Conservation (phyloP, 2,888 invertebrate species). For the Salpingus planirostris region DNA sequence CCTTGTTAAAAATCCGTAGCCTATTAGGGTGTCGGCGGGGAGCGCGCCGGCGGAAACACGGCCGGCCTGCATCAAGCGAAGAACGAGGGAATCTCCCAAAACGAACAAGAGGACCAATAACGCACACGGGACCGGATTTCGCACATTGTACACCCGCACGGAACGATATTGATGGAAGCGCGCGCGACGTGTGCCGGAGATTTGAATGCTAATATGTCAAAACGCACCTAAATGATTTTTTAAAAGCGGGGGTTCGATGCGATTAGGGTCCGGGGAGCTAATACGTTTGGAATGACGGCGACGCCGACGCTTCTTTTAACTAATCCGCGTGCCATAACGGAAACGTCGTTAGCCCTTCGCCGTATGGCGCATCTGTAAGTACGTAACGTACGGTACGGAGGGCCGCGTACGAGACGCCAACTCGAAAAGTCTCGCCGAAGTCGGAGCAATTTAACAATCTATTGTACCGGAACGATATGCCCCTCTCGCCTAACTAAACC, state of each 20-base stretch:
- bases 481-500: conserved; percentile 16
- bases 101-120: too few species aligned
- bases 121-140: too few species aligned
- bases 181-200: too few species aligned
- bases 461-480: conserved; percentile 16
- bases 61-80: conserved; percentile 11
- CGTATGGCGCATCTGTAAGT: conserved; percentile 7
- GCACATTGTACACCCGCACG: too few species aligned
- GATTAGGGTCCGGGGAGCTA: conserved; percentile 7
- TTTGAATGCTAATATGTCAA: too few species aligned
- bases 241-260: conserved; percentile 18
- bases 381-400: too few species aligned
- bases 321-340: conserved; percentile 18
- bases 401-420: too few species aligned
- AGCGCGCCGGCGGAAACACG: conserved; percentile 19
- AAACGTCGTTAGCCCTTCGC: conserved; percentile 17
- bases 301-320: conserved; percentile 15
- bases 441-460: conserved; percentile 17
- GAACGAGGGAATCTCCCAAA: too few species aligned
- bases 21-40: conserved; percentile 30
- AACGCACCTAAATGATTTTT: conserved; percentile 30
- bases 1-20: conserved; percentile 37
- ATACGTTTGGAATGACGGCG: conserved; percentile 20
- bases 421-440: too few species aligned
- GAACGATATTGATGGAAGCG: too few species aligned